Evolutionary conservation across 1,140 invertebrate species (phyloP), one percentile per base, ranked within the genome.

Genomic region (Hyposmocoma kahamanoa): DNA sequence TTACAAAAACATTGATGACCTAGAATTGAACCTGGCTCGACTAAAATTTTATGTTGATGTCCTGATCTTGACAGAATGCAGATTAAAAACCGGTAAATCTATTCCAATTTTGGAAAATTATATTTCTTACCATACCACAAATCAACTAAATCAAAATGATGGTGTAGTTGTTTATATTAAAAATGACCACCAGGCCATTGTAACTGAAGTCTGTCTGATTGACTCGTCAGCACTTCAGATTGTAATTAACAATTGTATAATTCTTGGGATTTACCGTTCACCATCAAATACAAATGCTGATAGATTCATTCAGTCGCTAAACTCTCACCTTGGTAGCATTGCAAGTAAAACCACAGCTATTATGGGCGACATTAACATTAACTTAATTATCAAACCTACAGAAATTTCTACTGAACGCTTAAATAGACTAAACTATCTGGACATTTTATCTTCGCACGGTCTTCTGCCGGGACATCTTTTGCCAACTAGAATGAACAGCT

Each of bases 211-310:
- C 3, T 18, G 17, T n/a, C 22, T 46, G 2, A 39, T 8, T 32
- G 22, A 46, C 8, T 24, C 36, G 2, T 19, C 36, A 19, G 36
- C 15, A 9, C 18, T 39, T 2, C 32, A 22, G 46, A 52, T 39
- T 52, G 38, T 22, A 13, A 28, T 18, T 39, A 42, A 11, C 46
- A 46, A 54, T 1, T 15, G 17, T 21, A 26, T 24, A 11, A 54
- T 48, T 20, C 8, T 54, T 5, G 46, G 38, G 8, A 44, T 54
- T n/a, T 54, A 54, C 41, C 28, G 52, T 17, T 54, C 47, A 1
- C 52, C 52, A 3, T 44, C 42, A 20, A 22, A 44, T 22, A 43
- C 15, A 15, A 38, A 38, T 41, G 38, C 30, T 19, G 1, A 30
- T 10, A 30, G 10, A 8, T 43, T 39, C 46, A 26, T 1, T 10